These are phyloP conservation scores for Panurus biarmicus DNA, from an alignment of 2,113 vertebrate genomes.

Conservation along the genomic window DNA sequence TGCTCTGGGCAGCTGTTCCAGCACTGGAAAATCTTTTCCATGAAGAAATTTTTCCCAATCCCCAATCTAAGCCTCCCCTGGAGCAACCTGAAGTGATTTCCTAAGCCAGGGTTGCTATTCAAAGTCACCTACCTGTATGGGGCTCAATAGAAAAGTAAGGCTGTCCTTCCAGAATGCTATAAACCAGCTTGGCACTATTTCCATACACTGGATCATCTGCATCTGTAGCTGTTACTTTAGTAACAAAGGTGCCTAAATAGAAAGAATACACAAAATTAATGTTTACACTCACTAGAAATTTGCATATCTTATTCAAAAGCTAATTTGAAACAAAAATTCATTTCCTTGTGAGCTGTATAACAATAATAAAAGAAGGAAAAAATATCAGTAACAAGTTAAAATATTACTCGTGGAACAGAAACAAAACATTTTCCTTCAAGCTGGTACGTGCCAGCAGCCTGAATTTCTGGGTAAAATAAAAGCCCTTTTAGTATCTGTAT, in stretches of 20 bases:
- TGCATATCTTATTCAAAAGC: background rate
- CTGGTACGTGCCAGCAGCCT: background rate
- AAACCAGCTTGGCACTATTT: slow-evolving; percentile 94
- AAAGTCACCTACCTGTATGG: slow-evolving; percentile 81
- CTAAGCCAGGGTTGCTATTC: background rate
- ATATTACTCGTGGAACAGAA: background rate
- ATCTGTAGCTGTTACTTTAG: slow-evolving; percentile 92
- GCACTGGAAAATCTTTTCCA: background rate
- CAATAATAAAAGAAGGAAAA: background rate
- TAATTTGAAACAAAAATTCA: background rate
- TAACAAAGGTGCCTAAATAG: slow-evolving; percentile 87
- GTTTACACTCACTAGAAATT: background rate
- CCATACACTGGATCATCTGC: slow-evolving; percentile 96
- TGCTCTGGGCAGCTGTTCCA: background rate
- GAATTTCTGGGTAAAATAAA: background rate
- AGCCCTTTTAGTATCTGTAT: slow-evolving; percentile 1
- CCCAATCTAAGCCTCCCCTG: background rate
- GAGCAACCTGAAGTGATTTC: background rate
- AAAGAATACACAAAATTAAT: slow-evolving; percentile 33
- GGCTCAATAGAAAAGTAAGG: slow-evolving; percentile 98
- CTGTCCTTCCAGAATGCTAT: slow-evolving; percentile 96
- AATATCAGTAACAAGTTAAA: background rate
- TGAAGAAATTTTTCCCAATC: no score
- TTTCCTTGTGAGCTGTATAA: background rate
- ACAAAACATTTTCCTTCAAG: background rate